Evolutionary conservation across 1,140 invertebrate species (phyloP).

Genomic region (roundworm (Caenorhabditis elegans)): DNA sequence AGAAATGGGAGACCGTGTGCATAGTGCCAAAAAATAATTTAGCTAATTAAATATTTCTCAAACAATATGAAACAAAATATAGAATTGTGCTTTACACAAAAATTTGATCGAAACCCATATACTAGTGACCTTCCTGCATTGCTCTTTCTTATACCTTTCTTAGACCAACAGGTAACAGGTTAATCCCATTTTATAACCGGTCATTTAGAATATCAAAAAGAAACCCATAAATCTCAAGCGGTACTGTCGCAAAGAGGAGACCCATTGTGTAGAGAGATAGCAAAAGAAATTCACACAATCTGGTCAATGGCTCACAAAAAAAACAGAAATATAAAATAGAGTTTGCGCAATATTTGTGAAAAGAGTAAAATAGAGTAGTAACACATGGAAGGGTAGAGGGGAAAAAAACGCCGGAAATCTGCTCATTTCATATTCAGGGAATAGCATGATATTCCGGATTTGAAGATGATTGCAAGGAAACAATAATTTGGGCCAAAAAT

Average conservation of each 20-base stretch:
- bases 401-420: slow-evolving; percentile 23
- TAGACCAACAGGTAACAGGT: slow-evolving; percentile 6
- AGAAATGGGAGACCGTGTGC: too few species aligned
- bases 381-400: neutral
- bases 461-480: neutral
- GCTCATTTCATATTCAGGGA: slow-evolving; percentile 19
- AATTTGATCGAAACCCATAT: too few species aligned
- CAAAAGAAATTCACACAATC: neutral
- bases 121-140: too few species aligned
- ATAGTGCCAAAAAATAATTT: too few species aligned
- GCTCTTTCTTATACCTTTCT: too few species aligned
- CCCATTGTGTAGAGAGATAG: neutral
- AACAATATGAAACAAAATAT: too few species aligned
- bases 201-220: neutral
- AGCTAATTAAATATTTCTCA: too few species aligned
- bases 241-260: neutral
- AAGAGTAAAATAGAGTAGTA: neutral
- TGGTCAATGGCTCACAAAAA: neutral
- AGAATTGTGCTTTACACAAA: too few species aligned
- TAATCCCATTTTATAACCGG: slow-evolving; percentile 26
- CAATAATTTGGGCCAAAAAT: neutral
- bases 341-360: neutral
- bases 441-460: neutral
- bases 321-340: neutral
- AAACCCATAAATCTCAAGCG: neutral